phyloP scores from a whole-genome alignment of 2,888 invertebrate genomes.

The Anaspis maculata region DNA sequence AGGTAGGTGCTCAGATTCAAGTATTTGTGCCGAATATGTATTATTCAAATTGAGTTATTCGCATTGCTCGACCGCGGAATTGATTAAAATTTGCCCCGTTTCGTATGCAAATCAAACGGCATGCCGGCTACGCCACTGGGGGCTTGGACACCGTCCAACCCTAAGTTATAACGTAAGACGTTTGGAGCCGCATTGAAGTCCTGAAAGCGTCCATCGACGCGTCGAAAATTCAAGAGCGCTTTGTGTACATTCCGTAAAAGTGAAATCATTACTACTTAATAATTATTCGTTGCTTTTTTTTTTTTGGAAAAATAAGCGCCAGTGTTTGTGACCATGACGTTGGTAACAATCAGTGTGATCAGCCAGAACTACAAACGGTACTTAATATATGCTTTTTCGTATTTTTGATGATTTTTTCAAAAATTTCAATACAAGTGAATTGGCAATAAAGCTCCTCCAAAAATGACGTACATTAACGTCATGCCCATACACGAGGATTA shows the following conservation, averaged over 20 bases:
- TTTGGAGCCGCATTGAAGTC: constrained; percentile 28
- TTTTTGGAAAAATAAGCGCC: too few species aligned
- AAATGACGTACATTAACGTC: constrained; percentile 43
- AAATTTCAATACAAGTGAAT: not conserved
- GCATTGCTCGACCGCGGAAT: too few species aligned
- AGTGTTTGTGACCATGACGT: constrained; percentile 21
- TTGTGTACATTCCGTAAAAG: constrained; percentile 3
- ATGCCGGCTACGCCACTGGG: constrained; percentile 22
- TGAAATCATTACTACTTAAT: too few species aligned
- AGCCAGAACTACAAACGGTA: constrained; percentile 30
- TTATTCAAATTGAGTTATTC: too few species aligned
- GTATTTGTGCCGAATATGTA: too few species aligned
- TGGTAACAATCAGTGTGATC: constrained; percentile 29
- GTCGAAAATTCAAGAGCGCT: constrained; percentile 11
- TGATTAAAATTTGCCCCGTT: too few species aligned
- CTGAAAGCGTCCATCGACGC: constrained; percentile 22
- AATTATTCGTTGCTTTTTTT: too few species aligned
- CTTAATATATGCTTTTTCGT: constrained; percentile 7
- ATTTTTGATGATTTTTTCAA: constrained; percentile 1
- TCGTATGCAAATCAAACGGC: too few species aligned
- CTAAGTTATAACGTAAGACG: constrained; percentile 24
- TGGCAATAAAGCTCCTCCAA: constrained; percentile 6
- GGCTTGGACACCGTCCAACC: constrained; percentile 27
- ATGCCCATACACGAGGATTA: constrained; percentile 38
- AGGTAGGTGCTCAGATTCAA: too few species aligned